These are phyloP conservation scores for Plodia interpunctella DNA, from an alignment of 1,140 invertebrate species.

Conservation along the genomic window DNA sequence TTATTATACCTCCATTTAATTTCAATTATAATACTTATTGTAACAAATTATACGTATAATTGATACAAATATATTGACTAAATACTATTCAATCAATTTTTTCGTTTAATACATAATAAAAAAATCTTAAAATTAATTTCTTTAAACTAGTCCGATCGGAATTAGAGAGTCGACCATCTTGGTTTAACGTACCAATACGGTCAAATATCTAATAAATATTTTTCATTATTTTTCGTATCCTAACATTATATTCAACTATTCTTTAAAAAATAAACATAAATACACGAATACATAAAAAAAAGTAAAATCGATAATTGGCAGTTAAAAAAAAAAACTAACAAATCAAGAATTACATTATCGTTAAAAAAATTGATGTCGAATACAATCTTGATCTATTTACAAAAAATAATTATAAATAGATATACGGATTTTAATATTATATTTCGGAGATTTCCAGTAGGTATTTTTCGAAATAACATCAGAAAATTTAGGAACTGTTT, in stretches of 20 bases:
- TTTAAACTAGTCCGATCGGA: slow-evolving; percentile 29
- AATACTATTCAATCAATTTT: slow-evolving; percentile 32
- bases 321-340: slow-evolving; percentile 2
- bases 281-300: neutral
- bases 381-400: neutral
- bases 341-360: neutral
- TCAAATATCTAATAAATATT: slow-evolving; percentile 58
- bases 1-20: slow-evolving; percentile 56
- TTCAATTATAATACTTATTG: slow-evolving; percentile 60
- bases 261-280: slow-evolving; percentile 16
- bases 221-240: neutral
- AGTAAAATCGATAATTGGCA: slow-evolving; percentile 1
- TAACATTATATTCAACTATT: neutral
- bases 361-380: neutral
- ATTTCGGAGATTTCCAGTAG: neutral
- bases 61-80: slow-evolving; percentile 54
- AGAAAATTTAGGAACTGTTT: neutral
- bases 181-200: slow-evolving; percentile 47
- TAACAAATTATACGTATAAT: slow-evolving; percentile 45
- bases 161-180: slow-evolving; percentile 68
- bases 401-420: neutral
- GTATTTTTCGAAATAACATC: neutral
- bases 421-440: neutral
- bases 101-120: slow-evolving; percentile 41
- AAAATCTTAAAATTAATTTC: slow-evolving; percentile 38